phyloP scores from a whole-genome alignment of 2,888 invertebrate genomes.

The Exephanes ischioxanthus region DNA sequence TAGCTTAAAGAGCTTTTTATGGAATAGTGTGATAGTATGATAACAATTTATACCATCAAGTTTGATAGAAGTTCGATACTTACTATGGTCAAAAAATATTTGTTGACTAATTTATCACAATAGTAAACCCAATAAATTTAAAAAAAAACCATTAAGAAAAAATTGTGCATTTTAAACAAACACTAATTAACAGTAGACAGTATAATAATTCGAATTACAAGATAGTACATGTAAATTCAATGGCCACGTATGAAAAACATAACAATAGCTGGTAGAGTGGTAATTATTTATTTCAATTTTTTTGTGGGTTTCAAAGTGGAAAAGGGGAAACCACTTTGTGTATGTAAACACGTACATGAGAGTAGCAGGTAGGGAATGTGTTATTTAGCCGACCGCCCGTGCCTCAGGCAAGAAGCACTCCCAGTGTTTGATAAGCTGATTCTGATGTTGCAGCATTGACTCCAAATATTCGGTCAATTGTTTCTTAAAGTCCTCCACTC shows the following conservation, averaged over 20 bases:
- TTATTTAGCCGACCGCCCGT: conserved; percentile 93
- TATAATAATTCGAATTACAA: neutral
- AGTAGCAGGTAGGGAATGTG: neutral
- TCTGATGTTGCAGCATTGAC: conserved; percentile 97
- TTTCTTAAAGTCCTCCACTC: conserved; percentile 95
- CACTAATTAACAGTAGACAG: neutral
- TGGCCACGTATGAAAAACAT: conserved; percentile 15
- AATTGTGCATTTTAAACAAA: neutral
- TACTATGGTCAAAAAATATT: neutral
- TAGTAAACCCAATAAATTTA: neutral
- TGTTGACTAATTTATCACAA: neutral
- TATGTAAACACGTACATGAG: neutral
- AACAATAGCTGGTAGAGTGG: neutral
- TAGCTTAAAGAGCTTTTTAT: neutral
- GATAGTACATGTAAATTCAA: neutral
- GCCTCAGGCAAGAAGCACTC: conserved; percentile 98
- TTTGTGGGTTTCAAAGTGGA: neutral
- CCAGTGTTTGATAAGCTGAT: conserved; percentile 97
- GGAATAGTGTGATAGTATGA: neutral
- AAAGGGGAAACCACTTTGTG: neutral
- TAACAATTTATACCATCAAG: neutral
- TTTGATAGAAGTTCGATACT: neutral
- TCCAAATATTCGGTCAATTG: conserved; percentile 97
- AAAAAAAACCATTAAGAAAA: no score
- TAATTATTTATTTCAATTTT: neutral